Evolutionary conservation across 2,888 invertebrate genomes (phyloP).

Genomic region (Apamea crenata): DNA sequence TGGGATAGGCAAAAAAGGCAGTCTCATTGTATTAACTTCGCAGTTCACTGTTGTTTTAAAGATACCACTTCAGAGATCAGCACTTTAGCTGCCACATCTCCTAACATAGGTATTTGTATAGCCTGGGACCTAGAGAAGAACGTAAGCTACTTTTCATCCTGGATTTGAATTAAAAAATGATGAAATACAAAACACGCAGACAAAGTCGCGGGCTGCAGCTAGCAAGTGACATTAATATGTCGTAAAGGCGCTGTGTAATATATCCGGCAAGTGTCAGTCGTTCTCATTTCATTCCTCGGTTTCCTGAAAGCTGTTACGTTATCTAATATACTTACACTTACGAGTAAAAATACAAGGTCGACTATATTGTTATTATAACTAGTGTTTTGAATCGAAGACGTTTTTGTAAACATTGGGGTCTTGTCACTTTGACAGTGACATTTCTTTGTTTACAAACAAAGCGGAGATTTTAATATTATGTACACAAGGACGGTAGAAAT

Average conservation of each 20-base stretch:
- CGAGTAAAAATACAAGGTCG: background rate
- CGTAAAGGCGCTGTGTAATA: slow-evolving; percentile 10
- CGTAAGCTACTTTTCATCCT: background rate
- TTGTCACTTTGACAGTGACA: slow-evolving; percentile 1
- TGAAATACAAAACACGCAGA: background rate
- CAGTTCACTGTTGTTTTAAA: background rate
- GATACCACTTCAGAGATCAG: slow-evolving; percentile 2
- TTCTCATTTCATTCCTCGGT: slow-evolving; percentile 6
- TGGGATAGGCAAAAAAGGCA: background rate
- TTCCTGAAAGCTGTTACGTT: slow-evolving; percentile 28
- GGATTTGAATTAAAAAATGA: background rate
- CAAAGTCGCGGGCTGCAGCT: background rate
- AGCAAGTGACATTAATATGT: slow-evolving; percentile 14
- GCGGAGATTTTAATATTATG: background rate
- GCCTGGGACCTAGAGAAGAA: background rate
- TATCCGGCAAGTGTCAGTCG: slow-evolving; percentile 18
- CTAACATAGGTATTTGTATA: background rate
- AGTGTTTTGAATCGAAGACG: background rate
- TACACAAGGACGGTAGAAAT: background rate
- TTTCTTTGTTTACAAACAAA: background rate
- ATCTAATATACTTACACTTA: slow-evolving; percentile 2
- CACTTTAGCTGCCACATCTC: background rate
- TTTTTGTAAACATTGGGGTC: background rate
- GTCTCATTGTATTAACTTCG: background rate
- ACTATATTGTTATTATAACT: background rate